phyloP scores from a whole-genome alignment of 1,140 invertebrate species.

The Propsilocerus akamusi region DNA sequence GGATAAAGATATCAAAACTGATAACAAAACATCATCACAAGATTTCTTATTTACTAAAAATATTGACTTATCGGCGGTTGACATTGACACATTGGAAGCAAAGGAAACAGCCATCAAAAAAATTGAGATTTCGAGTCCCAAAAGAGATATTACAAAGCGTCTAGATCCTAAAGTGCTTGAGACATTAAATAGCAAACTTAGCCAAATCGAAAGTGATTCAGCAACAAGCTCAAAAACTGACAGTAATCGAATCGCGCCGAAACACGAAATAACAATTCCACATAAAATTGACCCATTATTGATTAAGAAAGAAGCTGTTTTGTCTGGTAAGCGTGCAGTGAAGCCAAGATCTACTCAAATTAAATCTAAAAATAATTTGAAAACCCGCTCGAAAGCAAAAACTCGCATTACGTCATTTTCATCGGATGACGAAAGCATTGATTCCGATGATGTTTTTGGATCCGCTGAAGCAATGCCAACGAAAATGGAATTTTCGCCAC shows the following conservation, averaged over 20 bases:
- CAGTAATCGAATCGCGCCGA: slow-evolving; percentile 35
- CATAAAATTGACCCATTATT: slow-evolving; percentile 18
- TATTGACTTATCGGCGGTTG: slow-evolving; percentile 46
- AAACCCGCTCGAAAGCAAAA: slow-evolving; percentile 33
- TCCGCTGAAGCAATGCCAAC: slow-evolving; percentile 45
- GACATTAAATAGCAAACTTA: slow-evolving; percentile 46
- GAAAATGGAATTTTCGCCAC: slow-evolving; percentile 44
- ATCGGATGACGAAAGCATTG: slow-evolving; percentile 47
- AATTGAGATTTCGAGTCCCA: slow-evolving; percentile 40
- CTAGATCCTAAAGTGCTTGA: slow-evolving; percentile 43
- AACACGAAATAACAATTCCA: slow-evolving; percentile 27
- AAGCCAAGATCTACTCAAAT: slow-evolving; percentile 26
- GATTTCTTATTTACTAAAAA: slow-evolving; percentile 49
- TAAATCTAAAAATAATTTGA: neutral
- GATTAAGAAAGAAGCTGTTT: slow-evolving; percentile 20
- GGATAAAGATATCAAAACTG: slow-evolving; percentile 15
- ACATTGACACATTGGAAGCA: slow-evolving; percentile 44
- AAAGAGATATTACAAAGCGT: slow-evolving; percentile 40
- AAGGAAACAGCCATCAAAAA: slow-evolving; percentile 34
- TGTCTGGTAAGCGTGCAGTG: slow-evolving; percentile 24
- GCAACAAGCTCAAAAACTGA: slow-evolving; percentile 46
- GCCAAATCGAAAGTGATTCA: slow-evolving; percentile 49
- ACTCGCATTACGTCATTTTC: slow-evolving; percentile 49
- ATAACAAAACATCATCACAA: slow-evolving; percentile 24
- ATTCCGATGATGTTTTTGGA: slow-evolving; percentile 51